Conservation (phyloP, 2,888 invertebrate species). For the Apamea sordens region DNA sequence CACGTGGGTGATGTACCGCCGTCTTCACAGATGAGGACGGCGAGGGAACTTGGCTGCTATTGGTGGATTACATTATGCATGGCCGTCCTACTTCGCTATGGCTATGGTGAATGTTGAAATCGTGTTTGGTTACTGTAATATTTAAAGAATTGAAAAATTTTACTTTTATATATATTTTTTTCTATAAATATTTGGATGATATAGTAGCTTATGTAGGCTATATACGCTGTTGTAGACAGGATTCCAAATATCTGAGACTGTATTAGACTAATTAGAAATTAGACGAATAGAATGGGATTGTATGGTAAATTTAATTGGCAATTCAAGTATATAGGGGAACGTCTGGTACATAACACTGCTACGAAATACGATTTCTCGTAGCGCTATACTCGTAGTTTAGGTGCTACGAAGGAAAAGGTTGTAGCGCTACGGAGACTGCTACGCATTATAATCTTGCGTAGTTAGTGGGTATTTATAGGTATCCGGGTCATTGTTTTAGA, state of each 20-base stretch:
- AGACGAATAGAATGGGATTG: neutral
- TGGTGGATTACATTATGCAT: slow-evolving; percentile 57
- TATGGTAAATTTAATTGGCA: neutral
- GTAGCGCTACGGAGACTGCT: slow-evolving; percentile 28
- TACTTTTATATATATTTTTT: neutral
- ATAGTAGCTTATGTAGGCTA: too few relatives aligned
- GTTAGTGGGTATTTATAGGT: neutral
- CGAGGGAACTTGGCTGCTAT: slow-evolving; percentile 54
- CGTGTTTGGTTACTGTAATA: slow-evolving; percentile 5
- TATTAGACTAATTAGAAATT: neutral
- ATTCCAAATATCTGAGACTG: neutral
- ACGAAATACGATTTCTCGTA: slow-evolving; percentile 7
- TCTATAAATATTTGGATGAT: neutral
- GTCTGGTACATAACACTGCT: neutral
- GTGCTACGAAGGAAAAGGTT: slow-evolving; percentile 20
- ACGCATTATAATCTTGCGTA: neutral
- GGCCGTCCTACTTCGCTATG: slow-evolving; percentile 38
- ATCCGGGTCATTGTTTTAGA: neutral
- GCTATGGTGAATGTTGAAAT: slow-evolving; percentile 16
- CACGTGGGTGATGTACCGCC: slow-evolving; percentile 58
- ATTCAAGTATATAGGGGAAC: neutral
- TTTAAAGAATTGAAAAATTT: neutral
- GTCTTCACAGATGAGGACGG: slow-evolving; percentile 45
- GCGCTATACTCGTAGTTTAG: neutral
- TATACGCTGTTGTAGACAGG: neutral